These are phyloP conservation scores for Lates japonicus DNA, from an alignment of 2,797 vertebrate genomes.

Conservation along the genomic window DNA sequence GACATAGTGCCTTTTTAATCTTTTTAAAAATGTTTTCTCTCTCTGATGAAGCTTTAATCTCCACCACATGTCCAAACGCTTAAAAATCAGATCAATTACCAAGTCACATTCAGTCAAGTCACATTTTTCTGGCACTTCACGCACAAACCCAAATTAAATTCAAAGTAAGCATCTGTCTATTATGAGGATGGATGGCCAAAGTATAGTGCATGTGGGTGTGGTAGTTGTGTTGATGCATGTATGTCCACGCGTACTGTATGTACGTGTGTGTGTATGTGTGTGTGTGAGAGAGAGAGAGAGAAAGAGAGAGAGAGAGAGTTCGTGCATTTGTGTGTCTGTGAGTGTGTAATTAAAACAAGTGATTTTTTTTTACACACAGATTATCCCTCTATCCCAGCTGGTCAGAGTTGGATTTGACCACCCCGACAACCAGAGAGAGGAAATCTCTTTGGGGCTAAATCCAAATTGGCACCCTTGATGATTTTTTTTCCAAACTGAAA, in stretches of 20 bases:
- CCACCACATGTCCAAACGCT: constrained; percentile 82
- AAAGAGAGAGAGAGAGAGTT: constrained; percentile 27
- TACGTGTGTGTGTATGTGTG: constrained; percentile 32
- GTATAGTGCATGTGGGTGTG: constrained; percentile 20
- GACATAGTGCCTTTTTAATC: constrained; percentile 85
- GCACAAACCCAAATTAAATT: constrained; percentile 68
- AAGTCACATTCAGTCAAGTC: constrained; percentile 72
- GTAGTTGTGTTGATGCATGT: constrained; percentile 28
- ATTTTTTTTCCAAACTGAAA: constrained; percentile 62
- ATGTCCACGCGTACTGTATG: constrained; percentile 25
- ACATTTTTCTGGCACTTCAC: constrained; percentile 56
- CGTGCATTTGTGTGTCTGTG: constrained; percentile 67
- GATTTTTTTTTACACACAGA: constrained; percentile 82
- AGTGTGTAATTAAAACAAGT: constrained; percentile 88
- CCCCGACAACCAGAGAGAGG: constrained; percentile 80
- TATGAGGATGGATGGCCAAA: constrained; percentile 43
- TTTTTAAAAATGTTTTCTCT: constrained; percentile 75
- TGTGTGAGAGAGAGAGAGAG: constrained; percentile 11
- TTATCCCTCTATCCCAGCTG: constrained; percentile 88
- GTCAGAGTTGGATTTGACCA: constrained; percentile 86
- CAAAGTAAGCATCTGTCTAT: constrained; percentile 68
- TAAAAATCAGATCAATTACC: constrained; percentile 84
- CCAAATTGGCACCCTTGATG: constrained; percentile 85
- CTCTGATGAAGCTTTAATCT: constrained; percentile 80
- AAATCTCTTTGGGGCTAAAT: constrained; percentile 82